phyloP scores from a whole-genome alignment of 1,140 invertebrate genomes.

The Atopsyche davidsoni region DNA sequence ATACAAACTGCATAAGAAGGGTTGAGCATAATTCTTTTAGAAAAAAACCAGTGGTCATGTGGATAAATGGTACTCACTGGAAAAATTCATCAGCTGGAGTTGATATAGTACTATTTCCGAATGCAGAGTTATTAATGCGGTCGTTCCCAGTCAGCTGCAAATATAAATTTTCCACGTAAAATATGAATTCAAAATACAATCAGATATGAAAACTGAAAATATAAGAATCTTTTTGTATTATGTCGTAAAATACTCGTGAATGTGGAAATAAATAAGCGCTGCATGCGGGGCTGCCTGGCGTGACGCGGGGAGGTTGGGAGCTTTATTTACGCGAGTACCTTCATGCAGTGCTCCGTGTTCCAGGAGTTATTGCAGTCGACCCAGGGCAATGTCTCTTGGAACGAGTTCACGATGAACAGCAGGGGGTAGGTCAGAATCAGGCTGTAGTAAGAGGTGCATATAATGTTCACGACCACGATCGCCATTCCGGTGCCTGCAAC shows the following conservation, averaged over 20 bases:
- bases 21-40: conserved; percentile 1
- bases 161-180: conserved; percentile 13
- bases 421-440: conserved; percentile 88
- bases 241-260: too few relatives aligned
- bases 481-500: conserved; percentile 82
- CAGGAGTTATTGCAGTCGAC: conserved; percentile 77
- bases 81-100: conserved; percentile 82
- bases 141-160: conserved; percentile 32
- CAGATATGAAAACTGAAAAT: too few relatives aligned
- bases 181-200: conserved; percentile 2
- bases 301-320: too few relatives aligned
- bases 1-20: too few relatives aligned
- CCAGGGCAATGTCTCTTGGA: conserved; percentile 74
- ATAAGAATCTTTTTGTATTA: conserved; percentile 6
- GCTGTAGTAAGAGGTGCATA: conserved; percentile 90
- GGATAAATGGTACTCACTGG: conserved; percentile 75
- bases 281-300: too few relatives aligned
- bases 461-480: conserved; percentile 79
- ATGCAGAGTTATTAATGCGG: conserved; percentile 30
- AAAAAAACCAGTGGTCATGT: conserved; percentile 14
- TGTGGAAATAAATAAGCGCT: too few relatives aligned
- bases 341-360: conserved; percentile 73
- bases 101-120: conserved; percentile 39
- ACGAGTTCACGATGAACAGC: conserved; percentile 73
- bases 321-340: too few relatives aligned